phyloP scores from a whole-genome alignment of 2,113 vertebrate species.

The Tringa solitaria region DNA sequence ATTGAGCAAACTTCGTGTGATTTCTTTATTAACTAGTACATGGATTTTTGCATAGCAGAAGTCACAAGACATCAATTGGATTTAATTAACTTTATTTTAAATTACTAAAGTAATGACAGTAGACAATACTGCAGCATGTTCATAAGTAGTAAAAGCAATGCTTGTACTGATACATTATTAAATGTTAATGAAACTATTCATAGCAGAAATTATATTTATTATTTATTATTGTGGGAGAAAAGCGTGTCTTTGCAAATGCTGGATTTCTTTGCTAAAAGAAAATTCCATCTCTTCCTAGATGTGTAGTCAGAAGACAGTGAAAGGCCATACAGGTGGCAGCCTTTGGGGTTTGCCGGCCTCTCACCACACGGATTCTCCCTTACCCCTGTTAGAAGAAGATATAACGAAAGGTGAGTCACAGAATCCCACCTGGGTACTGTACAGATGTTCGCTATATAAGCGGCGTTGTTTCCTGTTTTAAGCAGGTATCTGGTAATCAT shows the following conservation, averaged over 20 bases:
- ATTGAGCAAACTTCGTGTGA: conserved; percentile 51
- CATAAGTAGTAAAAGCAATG: conserved; percentile 42
- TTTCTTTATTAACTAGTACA: conserved; percentile 49
- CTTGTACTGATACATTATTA: conserved; percentile 53
- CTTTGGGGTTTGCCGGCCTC: conserved; percentile 54
- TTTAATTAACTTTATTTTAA: conserved; percentile 72
- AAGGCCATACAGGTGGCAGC: conserved; percentile 19
- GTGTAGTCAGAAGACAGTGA: conserved; percentile 58
- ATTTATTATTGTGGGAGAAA: conserved; percentile 17
- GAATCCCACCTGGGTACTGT: background rate
- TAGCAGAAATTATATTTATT: conserved; percentile 40
- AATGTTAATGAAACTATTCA: conserved; percentile 65
- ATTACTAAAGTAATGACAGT: conserved; percentile 45
- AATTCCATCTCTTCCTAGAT: conserved; percentile 62
- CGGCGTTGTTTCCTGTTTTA: background rate
- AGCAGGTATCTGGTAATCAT: background rate
- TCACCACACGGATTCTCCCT: background rate
- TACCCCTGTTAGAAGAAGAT: conserved; percentile 56
- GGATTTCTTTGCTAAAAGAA: background rate
- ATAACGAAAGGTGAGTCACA: conserved; percentile 73
- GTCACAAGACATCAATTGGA: conserved; percentile 60
- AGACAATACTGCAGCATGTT: conserved; percentile 8
- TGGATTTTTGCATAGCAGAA: conserved; percentile 41
- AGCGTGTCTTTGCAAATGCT: background rate
- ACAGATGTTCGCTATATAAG: background rate